Conservation (phyloP, 2,797 vertebrate species). For the Pseudochirops cupreus region DNA sequence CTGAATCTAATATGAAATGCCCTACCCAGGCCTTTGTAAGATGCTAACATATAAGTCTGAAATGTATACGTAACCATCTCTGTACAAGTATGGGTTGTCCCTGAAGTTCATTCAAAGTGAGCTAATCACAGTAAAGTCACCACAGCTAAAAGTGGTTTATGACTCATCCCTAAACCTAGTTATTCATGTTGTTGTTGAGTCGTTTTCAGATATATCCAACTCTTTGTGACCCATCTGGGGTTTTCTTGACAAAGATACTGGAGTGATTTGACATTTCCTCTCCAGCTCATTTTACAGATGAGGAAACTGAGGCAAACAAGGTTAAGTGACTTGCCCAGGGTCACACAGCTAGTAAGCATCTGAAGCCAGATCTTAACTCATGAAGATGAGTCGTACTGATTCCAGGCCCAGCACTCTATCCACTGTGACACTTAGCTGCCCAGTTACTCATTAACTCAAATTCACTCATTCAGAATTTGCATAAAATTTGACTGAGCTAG, state of each 20-base stretch:
- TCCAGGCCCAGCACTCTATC: background rate
- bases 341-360: background rate
- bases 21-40: background rate
- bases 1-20: background rate
- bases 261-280: background rate
- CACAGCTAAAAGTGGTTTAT: background rate
- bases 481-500: background rate
- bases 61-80: background rate
- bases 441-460: background rate
- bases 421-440: background rate
- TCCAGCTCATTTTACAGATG: background rate
- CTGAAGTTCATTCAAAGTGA: background rate
- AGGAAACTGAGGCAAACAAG: background rate
- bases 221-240: background rate
- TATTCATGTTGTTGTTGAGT: background rate
- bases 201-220: background rate
- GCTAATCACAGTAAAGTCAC: background rate
- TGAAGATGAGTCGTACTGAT: background rate
- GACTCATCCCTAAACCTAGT: background rate
- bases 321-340: background rate
- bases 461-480: background rate
- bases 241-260: background rate
- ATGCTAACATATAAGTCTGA: background rate
- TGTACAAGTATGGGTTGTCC: background rate
- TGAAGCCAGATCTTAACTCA: background rate